Base-by-base conservation (phyloP, 1,140 invertebrate genomes). In the Monochamus saltuarius region DNA sequence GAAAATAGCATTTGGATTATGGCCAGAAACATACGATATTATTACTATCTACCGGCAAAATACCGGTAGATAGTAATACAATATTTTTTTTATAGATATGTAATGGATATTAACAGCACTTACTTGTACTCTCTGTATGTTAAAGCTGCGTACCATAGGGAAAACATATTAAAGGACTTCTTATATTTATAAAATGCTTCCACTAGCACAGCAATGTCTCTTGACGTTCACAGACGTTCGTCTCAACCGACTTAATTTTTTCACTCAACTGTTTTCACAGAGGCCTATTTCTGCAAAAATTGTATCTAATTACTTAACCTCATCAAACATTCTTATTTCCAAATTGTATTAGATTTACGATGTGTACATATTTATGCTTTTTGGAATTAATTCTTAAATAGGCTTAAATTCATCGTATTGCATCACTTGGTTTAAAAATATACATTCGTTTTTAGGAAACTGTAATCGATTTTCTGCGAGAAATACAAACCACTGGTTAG, bases 111-210 rank as follows among this genome's bases (percentile, higher is more conserved):
- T 29, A 29, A 29, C 2, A 29, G 6, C 22, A 70, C 72, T 67
- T 62, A 74, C 72, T 65, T 68, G 57, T 74, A 74, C 65, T 74
- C 69, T 56, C 66, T 73, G 67, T 71, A 74, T 13, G 66, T 64
- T 36, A 74, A 51, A 45, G 71, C 50, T 8, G 70, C 56, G 56
- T 74, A 74, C 72, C 72, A 74, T 22, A 74, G 62, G 37, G 68
- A 67, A 53, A 74, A 74, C 72, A 74, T 74, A 52, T 61, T 72
- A 2, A 14, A 40, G 40, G 22, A 29, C 6, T 29, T 29, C 22
- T 29, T 29, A 29, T 29, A 29, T 29, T 29, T 29, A 29, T 29
- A 6, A 29, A 29, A 29, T 29, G n/a, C 6, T 29, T 29, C 2
- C 6, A 29, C 22, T 6, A 29, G 22, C 22, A 29, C 22, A 29